Base-by-base conservation (phyloP, 2,113 vertebrate species). In the Corvus cornix region DNA sequence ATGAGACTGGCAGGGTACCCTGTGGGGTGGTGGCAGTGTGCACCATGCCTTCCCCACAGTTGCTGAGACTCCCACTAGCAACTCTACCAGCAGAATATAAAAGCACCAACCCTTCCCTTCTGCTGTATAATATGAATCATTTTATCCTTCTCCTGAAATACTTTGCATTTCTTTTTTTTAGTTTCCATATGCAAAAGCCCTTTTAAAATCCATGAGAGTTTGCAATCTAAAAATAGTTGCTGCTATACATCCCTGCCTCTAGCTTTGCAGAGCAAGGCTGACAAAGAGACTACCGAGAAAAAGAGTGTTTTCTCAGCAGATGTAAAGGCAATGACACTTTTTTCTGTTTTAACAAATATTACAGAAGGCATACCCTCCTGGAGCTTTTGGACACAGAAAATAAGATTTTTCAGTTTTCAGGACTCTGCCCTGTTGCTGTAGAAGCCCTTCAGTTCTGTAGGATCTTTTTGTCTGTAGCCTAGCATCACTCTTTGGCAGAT, bases 201-300 rank as follows among this genome's bases (percentile, higher is more conserved):
- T 93, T 96, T 94, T 86, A 94, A 96, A 93, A 96, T 95, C 93
- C 72, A 60, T 93, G 92, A 96, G 95, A 95, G 76, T 96, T 92
- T 81, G 85, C 2, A 0, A 39, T 93, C 95, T 96, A 96, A 96
- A 96, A 96, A 96, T 96, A 94, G 85, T 87, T 81, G 37, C 60
- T 0, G 1, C 96, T 94, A 44, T 85, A 84, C 76, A 35, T 92
- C 82, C 89, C 94, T 94, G 83, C 94, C 76, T 88, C 64, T 37
- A 82, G 85, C 89, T 95, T 79, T 93, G 88, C 69, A 93, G 39
- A 90, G 89, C 68, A 64, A n/a, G 80, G 79, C 85, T 81, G 41
- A 80, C 88, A 89, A 91, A 93, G 77, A 92, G 51, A 18, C 51
- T 37, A 51, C 85, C 1, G 0, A 30, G 13, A 62, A 66, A 49